Base-by-base conservation (phyloP, 2,888 invertebrate species). In the Plebejus anna region DNA sequence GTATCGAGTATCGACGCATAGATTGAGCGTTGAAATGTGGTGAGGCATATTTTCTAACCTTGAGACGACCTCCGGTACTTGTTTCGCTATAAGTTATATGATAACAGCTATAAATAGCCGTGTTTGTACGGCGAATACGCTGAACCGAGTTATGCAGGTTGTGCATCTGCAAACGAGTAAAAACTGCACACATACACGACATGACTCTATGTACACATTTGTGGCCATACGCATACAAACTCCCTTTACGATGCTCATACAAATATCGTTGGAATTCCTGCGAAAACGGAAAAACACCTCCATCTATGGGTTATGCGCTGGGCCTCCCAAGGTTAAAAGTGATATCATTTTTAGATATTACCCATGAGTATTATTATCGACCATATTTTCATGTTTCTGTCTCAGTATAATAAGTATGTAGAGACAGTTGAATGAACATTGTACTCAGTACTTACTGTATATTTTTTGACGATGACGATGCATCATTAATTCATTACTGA, bases 51-150 rank as follows among this genome's bases (percentile, higher is more conserved):
- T 72, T 28, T 32, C 72, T 51, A 28, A 73, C 73, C 73, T 73
- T 73, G 73, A 28, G 32, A 13, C 73, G 55, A 73, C 73, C 73
- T 73, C 73, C 55, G 16, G 11, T 55, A 73, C 73, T 73, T n/a
- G 66, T 66, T 66, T 36, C 66, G 13, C 66, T n/a, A 55, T 28
- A 16, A 55, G 73, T 73, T 47, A 13, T 73, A 73, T 73, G 73
- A 73, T 73, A 73, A 73, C 73, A 73, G 73, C 73, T 73, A 55
- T 73, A 28, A 51, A 73, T 73, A 73, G 32, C 16, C 51, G 13
- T 55, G 55, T 73, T 55, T 55, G 28, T 51, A 55, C 32, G 55
- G 57, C 32, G 61, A 77, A 77, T 75, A 72, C 47, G 42, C 61
- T 55, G 55, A 66, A 75, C 71, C 32, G 72, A 1, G 59, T 77